Evolutionary conservation across 2,888 invertebrate species (phyloP).

Genomic region (Drosophila niveifrons): DNA sequence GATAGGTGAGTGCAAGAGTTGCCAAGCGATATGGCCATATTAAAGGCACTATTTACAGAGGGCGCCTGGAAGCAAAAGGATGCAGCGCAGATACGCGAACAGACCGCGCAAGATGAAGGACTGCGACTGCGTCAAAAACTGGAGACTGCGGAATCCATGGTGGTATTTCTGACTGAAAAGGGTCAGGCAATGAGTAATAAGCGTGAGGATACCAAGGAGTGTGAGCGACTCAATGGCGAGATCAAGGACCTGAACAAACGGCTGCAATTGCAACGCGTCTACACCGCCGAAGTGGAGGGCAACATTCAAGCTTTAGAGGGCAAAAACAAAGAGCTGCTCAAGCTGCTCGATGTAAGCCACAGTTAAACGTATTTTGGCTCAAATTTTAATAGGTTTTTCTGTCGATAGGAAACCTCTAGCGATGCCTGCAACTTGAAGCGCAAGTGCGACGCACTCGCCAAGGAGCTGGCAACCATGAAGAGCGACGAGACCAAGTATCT

Average conservation of each 20-base stretch:
- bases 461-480: constrained; percentile 76
- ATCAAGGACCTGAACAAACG: constrained; percentile 83
- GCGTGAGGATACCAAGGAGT: constrained; percentile 83
- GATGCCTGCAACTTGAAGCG: constrained; percentile 83
- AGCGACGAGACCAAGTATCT: constrained; percentile 77
- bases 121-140: constrained; percentile 81
- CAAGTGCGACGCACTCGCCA: constrained; percentile 78
- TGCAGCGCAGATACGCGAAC: constrained; percentile 84
- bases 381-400: background rate
- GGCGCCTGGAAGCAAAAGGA: constrained; percentile 85
- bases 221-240: constrained; percentile 82
- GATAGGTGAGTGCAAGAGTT: constrained; percentile 72
- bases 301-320: constrained; percentile 82
- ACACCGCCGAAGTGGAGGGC: constrained; percentile 83
- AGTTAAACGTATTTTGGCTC: background rate
- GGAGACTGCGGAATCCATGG: constrained; percentile 78
- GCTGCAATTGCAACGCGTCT: constrained; percentile 82
- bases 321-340: constrained; percentile 83
- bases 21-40: no score
- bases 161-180: constrained; percentile 80
- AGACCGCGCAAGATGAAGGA: constrained; percentile 83
- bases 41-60: constrained; percentile 67
- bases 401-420: constrained; percentile 82
- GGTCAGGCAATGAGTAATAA: constrained; percentile 73
- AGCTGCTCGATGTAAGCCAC: constrained; percentile 82